phyloP scores from a whole-genome alignment of 2,797 vertebrate species.

The Paguma larvata region DNA sequence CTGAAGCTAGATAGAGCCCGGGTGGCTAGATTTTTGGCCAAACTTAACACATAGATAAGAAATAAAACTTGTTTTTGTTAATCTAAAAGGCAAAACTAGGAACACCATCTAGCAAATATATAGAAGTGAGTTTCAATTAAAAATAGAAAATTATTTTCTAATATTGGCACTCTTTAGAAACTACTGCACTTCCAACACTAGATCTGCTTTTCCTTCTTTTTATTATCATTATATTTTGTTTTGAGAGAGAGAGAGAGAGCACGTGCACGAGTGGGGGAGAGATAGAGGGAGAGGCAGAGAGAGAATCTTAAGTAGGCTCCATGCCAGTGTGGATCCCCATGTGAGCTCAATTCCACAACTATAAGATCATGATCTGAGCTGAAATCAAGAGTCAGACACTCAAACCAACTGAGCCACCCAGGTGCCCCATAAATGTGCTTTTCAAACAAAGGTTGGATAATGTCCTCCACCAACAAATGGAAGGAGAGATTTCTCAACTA shows the following conservation, averaged over 20 bases:
- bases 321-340: not conserved
- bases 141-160: not conserved
- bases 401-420: not conserved
- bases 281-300: not conserved
- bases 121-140: not conserved
- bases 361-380: not conserved
- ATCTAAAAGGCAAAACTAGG: slow-evolving; percentile 15
- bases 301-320: not conserved
- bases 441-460: not conserved
- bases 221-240: not conserved
- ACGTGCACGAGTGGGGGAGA: not conserved
- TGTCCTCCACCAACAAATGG: not conserved
- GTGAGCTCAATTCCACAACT: not conserved
- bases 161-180: not conserved
- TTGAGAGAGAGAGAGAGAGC: not conserved
- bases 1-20: not conserved
- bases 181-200: not conserved
- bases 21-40: not conserved
- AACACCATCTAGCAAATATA: not conserved
- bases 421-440: not conserved
- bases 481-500: not conserved
- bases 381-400: not conserved
- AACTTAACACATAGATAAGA: not conserved
- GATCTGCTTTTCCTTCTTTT: not conserved
- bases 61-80: slow-evolving; percentile 3